Evolutionary conservation across 2,888 invertebrate genomes (phyloP).

Genomic region (Tyria jacobaeae): DNA sequence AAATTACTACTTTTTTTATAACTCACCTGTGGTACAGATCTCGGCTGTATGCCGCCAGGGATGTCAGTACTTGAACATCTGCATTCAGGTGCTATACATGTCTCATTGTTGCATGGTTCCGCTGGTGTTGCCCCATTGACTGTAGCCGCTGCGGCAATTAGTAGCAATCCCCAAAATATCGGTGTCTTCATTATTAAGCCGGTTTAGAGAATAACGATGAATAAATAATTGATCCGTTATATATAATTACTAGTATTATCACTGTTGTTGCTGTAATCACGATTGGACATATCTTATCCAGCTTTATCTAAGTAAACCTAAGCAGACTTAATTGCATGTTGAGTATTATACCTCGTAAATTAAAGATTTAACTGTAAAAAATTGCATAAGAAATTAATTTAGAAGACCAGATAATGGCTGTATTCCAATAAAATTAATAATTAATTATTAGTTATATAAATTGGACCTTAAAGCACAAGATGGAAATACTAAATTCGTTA

Average conservation of each 20-base stretch:
- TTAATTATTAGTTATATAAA: too few species aligned
- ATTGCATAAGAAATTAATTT: too few species aligned
- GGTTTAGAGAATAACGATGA: conserved; percentile 13
- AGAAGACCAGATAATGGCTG: too few species aligned
- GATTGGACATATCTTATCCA: conserved; percentile 11
- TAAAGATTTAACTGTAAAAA: too few species aligned
- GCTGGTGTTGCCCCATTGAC: conserved; percentile 51
- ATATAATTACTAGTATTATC: conserved; percentile 40
- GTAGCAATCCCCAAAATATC: conserved; percentile 14
- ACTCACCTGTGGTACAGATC: conserved; percentile 84
- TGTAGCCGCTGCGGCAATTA: conserved; percentile 25
- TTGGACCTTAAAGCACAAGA: too few species aligned
- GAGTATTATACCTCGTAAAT: too few species aligned
- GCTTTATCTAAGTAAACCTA: conserved; percentile 5
- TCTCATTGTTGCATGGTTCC: conserved; percentile 61
- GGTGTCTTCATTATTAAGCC: conserved; percentile 37
- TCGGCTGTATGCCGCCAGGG: conserved; percentile 74
- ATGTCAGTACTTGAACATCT: conserved; percentile 80
- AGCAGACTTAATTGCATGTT: too few species aligned
- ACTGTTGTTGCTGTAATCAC: conserved; percentile 10
- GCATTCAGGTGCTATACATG: conserved; percentile 84
- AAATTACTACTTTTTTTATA: too few species aligned
- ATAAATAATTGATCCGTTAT: conserved; percentile 10
- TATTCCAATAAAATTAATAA: too few species aligned
- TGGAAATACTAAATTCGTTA: too few species aligned